These are phyloP conservation scores for Drosophila leonis DNA, from an alignment of 2,888 invertebrate species.

Conservation along the genomic window DNA sequence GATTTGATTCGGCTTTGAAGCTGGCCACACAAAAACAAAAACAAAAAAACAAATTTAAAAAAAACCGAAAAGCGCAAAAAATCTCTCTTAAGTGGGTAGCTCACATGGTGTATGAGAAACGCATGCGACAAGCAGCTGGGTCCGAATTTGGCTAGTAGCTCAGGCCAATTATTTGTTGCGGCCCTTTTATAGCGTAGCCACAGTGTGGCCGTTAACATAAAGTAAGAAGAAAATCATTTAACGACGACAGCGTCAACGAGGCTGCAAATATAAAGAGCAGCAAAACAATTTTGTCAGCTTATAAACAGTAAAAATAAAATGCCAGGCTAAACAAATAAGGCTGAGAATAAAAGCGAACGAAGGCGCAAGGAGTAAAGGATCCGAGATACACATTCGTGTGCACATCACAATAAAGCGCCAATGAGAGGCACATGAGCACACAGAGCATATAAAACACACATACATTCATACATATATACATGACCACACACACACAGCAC, in stretches of 20 bases:
- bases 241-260: constrained; percentile 23
- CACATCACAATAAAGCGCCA: constrained; percentile 68
- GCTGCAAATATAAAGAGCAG: constrained; percentile 20
- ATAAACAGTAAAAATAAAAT: constrained; percentile 78
- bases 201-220: constrained; percentile 50
- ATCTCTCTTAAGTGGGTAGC: constrained; percentile 30
- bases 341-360: not conserved
- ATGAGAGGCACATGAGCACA: constrained; percentile 41
- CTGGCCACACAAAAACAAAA: constrained; percentile 1
- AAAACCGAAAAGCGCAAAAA: constrained; percentile 2
- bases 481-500: constrained; percentile 3
- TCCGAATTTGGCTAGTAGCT: constrained; percentile 12
- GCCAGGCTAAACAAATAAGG: constrained; percentile 67
- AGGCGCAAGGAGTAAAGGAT: not conserved
- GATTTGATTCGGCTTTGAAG: constrained; percentile 36
- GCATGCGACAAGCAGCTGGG: not conserved
- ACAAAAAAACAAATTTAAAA: constrained; percentile 2
- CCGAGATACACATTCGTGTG: constrained; percentile 16
- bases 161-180: constrained; percentile 62
- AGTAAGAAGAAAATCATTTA: constrained; percentile 51
- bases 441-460: constrained; percentile 10
- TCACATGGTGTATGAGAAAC: constrained; percentile 23
- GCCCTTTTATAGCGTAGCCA: constrained; percentile 63
- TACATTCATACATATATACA: constrained; percentile 10
- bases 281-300: constrained; percentile 76